phyloP scores from a whole-genome alignment of 2,113 vertebrate species.

The Epinephelus lanceolatus region DNA sequence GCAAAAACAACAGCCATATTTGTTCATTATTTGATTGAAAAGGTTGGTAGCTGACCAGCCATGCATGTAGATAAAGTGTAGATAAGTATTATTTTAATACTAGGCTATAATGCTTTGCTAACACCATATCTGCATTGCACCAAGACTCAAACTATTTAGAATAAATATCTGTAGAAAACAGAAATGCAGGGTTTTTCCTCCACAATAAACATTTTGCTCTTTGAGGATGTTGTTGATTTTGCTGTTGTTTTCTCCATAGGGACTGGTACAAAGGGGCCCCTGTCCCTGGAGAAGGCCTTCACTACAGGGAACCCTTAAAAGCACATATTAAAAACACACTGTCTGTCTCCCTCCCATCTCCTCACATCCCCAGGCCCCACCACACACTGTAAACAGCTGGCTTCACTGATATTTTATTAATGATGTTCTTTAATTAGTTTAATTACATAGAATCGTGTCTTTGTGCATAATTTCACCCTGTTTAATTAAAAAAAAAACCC shows the following conservation, averaged over 20 bases:
- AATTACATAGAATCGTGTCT: conserved; percentile 83
- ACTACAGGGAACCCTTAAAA: conserved; percentile 83
- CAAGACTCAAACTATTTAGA: conserved; percentile 21
- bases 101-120: neutral
- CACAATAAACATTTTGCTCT: conserved; percentile 44
- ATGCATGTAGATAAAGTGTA: neutral
- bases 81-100: neutral
- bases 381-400: conserved; percentile 86
- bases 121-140: neutral
- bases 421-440: conserved; percentile 89
- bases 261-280: conserved; percentile 63
- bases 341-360: conserved; percentile 68
- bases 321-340: conserved; percentile 84
- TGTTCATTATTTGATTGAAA: neutral
- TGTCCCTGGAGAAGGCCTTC: conserved; percentile 70
- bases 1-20: neutral
- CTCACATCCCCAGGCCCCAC: conserved; percentile 76
- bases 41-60: neutral
- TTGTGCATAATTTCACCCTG: conserved; percentile 83
- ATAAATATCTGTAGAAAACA: conserved; percentile 51
- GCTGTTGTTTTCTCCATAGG: conserved; percentile 72
- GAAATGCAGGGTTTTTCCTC: conserved; percentile 5
- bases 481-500: conserved; percentile 82
- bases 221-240: conserved; percentile 72
- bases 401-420: conserved; percentile 88